Conservation (phyloP, 2,113 vertebrate species). For the Marcusenius ussheri region DNA sequence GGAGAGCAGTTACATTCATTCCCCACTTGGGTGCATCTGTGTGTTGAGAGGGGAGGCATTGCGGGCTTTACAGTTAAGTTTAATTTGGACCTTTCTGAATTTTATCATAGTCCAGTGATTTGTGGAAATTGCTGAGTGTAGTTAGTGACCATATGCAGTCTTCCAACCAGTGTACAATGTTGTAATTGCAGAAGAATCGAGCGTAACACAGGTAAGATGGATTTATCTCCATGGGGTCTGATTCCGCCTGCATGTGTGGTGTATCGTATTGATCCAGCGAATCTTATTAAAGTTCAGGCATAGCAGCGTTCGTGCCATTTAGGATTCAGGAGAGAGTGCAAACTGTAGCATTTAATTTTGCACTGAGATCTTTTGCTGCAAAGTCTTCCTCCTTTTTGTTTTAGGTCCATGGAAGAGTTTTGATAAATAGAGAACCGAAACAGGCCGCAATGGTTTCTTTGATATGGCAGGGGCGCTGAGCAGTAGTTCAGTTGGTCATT, state of each 20-base stretch:
- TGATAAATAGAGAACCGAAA: not conserved
- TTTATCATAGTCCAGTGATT: not conserved
- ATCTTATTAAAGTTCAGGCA: constrained; percentile 1
- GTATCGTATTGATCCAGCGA: constrained; percentile 5
- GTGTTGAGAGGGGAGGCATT: not conserved
- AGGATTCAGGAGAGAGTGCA: not conserved
- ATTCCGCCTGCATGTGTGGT: not conserved
- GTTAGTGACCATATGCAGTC: not conserved
- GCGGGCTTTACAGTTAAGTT: not conserved
- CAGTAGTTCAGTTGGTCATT: not conserved
- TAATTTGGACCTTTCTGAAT: not conserved
- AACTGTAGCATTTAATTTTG: not conserved
- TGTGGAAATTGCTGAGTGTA: not conserved
- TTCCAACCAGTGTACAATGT: not conserved
- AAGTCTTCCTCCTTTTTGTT: not conserved
- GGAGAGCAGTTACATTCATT: not conserved
- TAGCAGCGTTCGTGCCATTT: not conserved
- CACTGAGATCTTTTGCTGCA: not conserved
- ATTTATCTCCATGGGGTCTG: not conserved
- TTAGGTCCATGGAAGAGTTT: not conserved
- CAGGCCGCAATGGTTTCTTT: not conserved
- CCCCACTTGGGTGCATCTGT: not conserved
- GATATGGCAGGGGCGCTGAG: not conserved
- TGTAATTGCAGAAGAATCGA: not conserved
- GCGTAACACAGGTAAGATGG: not conserved